Conservation (phyloP, 2,888 invertebrate species). For the Drosophila mayaguana region DNA sequence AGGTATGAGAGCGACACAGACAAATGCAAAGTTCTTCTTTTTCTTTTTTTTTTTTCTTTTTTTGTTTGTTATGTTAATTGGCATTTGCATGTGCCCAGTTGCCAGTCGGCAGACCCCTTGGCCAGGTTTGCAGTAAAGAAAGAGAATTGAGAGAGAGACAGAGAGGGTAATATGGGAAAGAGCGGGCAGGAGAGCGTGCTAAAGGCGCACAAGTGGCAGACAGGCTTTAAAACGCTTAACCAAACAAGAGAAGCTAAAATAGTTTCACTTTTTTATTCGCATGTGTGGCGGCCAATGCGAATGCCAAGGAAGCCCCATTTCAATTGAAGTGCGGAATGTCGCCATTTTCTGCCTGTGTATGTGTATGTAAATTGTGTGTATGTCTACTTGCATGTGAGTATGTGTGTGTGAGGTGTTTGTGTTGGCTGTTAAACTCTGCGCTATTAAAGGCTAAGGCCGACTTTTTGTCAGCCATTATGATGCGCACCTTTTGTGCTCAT, state of each 20-base stretch:
- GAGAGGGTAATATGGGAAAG: not conserved
- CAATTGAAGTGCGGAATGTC: slow-evolving; percentile 69
- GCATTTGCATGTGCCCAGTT: slow-evolving; percentile 62
- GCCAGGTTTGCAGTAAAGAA: slow-evolving; percentile 4
- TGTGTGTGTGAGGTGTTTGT: slow-evolving; percentile 57
- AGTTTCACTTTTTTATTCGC: slow-evolving; percentile 68
- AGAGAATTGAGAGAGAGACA: not conserved
- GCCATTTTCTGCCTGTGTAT: slow-evolving; percentile 61
- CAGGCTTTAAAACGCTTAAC: slow-evolving; percentile 78
- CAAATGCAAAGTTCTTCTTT: slow-evolving; percentile 50
- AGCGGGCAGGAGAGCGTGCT: not conserved
- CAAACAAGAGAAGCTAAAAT: slow-evolving; percentile 67
- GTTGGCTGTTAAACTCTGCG: slow-evolving; percentile 78
- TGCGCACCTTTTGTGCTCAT: slow-evolving; percentile 72
- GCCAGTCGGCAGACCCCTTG: slow-evolving; percentile 22
- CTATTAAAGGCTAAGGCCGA: slow-evolving; percentile 81
- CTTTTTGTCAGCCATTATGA: slow-evolving; percentile 81
- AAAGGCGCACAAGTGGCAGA: slow-evolving; percentile 50
- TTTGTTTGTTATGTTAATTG: slow-evolving; percentile 80
- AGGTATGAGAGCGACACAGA: slow-evolving; percentile 29
- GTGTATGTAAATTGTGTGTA: slow-evolving; percentile 9
- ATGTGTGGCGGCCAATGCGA: slow-evolving; percentile 54
- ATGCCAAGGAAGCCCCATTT: slow-evolving; percentile 65
- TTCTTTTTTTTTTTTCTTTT: slow-evolving; percentile 67
- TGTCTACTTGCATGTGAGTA: slow-evolving; percentile 8